Base-by-base conservation (phyloP, 2,113 vertebrate genomes). In the Verasper variegatus region DNA sequence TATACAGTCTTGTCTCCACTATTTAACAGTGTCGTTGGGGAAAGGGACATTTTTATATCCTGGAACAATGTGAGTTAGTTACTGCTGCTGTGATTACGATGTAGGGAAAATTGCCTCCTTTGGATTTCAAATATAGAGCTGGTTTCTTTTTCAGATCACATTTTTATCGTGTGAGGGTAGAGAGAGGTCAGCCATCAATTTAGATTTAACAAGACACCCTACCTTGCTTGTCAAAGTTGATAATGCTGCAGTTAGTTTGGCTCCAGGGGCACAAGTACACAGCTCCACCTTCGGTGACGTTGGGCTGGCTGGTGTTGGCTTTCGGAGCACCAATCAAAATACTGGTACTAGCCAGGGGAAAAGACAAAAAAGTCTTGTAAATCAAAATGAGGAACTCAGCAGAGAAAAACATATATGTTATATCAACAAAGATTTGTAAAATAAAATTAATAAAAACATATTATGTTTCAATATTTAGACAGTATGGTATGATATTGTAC, bases 281-380 rank as follows among this genome's bases (percentile, higher is more conserved):
- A 0, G 95, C 95, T 31, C 97, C 97, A 17, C 95, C 96, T 83
- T 97, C 95, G 1, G 78, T 92, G 79, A 97, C 79, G 31, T 93
- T 58, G 0, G 93, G 92, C 74, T 97, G 96, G 83, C 92, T 96
- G 67, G 96, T 96, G 90, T 96, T 96, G 67, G 95, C 95, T 83
- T 96, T 96, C 14, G 97, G 96, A 0, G 97, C 97, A 2, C 97
- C 96, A n/a, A 98, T 93, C 78, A 98, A 89, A 81, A 98, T 85
- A 47, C 94, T 95, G 83, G 93, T 85, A 64, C 95, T 96, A 89
- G 6, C 76, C 15, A 68, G 49, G 24, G 40, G 68, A 81, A 60
- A 86, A 51, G 15, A 59, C 77, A 72, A 76, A 52, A 49, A 26
- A 7, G 27, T 26, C 8, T 15, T 49, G 45, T 49, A 49, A 3